These are phyloP conservation scores for Petrosia ficiformis DNA, from an alignment of 37 sponge, comb jelly and placozoan genomes.

Conservation along the genomic window DNA sequence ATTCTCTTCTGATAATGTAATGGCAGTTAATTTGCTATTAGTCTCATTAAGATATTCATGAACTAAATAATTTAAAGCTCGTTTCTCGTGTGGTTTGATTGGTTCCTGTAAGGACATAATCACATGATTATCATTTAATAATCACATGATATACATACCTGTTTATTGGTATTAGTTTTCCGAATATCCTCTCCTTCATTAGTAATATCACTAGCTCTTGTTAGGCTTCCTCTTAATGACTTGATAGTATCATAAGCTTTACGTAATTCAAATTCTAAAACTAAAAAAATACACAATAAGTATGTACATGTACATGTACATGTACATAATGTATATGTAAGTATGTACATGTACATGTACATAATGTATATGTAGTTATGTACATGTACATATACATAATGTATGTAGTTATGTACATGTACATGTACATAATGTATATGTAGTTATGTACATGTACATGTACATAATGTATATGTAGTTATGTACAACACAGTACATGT, in stretches of 20 bases:
- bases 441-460: too few relatives aligned
- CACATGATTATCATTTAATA: not conserved
- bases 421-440: too few relatives aligned
- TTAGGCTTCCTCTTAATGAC: slow-evolving; percentile 87
- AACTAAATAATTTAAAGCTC: slow-evolving; percentile 86
- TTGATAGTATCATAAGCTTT: slow-evolving; percentile 96
- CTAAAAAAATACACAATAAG: too few relatives aligned
- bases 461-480: too few relatives aligned
- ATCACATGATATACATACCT: not conserved
- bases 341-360: too few relatives aligned
- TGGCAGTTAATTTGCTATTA: slow-evolving; percentile 77
- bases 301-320: too few relatives aligned
- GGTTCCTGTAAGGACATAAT: slow-evolving; percentile 53
- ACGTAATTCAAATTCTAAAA: slow-evolving; percentile 94
- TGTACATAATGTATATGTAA: too few relatives aligned
- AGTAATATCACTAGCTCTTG: slow-evolving; percentile 73
- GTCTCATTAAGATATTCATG: slow-evolving; percentile 86
- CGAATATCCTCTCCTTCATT: not conserved
- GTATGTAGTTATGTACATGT: too few relatives aligned
- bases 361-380: too few relatives aligned
- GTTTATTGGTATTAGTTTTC: not conserved
- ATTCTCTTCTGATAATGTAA: slow-evolving; percentile 90
- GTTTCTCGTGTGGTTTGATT: slow-evolving; percentile 86
- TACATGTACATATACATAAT: too few relatives aligned
- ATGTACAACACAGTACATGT: too few relatives aligned